A percentile compares a stretch with the other conserved stretches of the same genome.
These are phyloP conservation scores for Cepaea hortensis DNA, from an alignment of 2,888 invertebrate species.

Conservation along the genomic window DNA sequence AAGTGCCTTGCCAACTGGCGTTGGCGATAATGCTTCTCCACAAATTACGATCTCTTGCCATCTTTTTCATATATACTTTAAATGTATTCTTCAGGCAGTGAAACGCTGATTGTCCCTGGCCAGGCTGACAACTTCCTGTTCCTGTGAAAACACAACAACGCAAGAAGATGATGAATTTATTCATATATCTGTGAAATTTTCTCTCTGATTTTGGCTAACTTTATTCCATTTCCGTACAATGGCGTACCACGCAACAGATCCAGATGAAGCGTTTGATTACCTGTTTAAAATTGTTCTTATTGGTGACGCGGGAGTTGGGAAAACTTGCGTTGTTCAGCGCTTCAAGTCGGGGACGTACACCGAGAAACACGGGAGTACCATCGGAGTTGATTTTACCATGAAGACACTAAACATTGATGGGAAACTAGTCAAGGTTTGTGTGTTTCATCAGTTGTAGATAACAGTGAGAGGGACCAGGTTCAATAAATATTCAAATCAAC, in stretches of 20 bases:
- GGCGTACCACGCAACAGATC: constrained; percentile 69
- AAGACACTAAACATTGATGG: constrained; percentile 95
- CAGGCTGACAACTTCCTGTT: neutral
- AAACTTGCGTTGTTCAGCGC: constrained; percentile 95
- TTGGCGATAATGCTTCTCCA: too few species aligned
- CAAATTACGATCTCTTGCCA: too few species aligned
- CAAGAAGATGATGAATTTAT: neutral
- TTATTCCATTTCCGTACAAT: constrained; percentile 47
- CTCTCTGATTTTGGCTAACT: neutral
- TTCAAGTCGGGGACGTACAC: constrained; percentile 96
- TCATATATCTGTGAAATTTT: neutral
- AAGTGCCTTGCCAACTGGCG: too few species aligned
- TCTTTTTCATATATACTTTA: too few species aligned
- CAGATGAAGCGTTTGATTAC: constrained; percentile 86
- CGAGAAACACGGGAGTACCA: constrained; percentile 93
- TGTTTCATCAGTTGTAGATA: neutral
- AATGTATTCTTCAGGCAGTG: too few species aligned
- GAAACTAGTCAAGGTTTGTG: constrained; percentile 91
- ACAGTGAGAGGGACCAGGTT: too few species aligned
- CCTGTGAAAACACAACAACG: constrained; percentile 30
- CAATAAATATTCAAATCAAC: too few species aligned
- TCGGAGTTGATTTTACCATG: constrained; percentile 99
- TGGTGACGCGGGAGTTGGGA: constrained; percentile 82
- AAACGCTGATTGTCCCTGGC: neutral
- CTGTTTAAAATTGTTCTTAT: constrained; percentile 96